Conservation (phyloP, 2,113 vertebrate species). For the Plecturocebus donacophilus region DNA sequence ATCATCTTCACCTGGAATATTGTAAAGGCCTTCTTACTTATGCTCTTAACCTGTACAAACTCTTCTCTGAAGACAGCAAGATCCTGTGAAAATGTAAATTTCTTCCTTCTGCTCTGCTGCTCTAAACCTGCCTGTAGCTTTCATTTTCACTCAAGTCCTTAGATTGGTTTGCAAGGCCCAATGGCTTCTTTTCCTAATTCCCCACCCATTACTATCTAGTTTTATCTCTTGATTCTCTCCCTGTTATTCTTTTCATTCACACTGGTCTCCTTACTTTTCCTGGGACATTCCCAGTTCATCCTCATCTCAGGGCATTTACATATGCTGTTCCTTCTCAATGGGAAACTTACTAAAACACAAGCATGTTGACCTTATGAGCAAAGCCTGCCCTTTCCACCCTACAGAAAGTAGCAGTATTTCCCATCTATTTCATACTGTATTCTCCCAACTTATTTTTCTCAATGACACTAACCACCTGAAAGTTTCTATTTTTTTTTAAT, state of each 20-base stretch:
- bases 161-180: neutral
- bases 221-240: neutral
- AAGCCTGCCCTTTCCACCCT: too few species aligned
- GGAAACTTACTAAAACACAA: neutral
- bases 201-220: rapidly evolving
- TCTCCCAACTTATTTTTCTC: neutral
- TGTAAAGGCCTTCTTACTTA: neutral
- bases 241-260: neutral
- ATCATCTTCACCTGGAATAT: neutral
- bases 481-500: neutral
- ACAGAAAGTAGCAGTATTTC: neutral
- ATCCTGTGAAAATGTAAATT: neutral
- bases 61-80: neutral
- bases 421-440: neutral
- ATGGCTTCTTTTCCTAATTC: neutral
- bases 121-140: neutral
- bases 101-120: neutral
- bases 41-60: neutral
- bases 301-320: neutral
- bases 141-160: neutral
- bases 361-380: neutral
- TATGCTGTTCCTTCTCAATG: neutral
- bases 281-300: neutral
- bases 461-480: neutral
- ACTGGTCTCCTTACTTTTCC: neutral